Percentiles rank a stretch among this genome's conserved stretches.
phyloP scores from a whole-genome alignment of 2,113 vertebrate species.

The Brachyhypopomus gauderio region DNA sequence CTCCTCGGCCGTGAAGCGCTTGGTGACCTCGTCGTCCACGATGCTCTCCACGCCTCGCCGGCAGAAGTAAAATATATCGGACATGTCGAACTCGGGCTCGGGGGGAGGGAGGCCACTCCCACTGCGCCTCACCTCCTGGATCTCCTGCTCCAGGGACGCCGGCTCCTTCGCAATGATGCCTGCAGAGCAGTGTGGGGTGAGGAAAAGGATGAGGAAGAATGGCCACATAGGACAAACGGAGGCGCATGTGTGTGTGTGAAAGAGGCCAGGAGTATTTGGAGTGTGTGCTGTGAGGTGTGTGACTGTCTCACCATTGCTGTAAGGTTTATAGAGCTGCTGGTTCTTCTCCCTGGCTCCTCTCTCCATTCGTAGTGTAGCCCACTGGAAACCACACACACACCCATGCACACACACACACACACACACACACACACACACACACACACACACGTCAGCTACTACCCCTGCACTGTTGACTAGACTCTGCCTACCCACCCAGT shows the following conservation, averaged over 20 bases:
- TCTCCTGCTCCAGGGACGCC: conserved; percentile 84
- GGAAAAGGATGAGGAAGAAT: neutral
- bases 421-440: neutral
- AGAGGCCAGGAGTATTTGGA: neutral
- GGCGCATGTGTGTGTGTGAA: no score
- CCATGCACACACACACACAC: neutral
- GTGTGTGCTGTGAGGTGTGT: conserved; percentile 15
- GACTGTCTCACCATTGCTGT: conserved; percentile 78
- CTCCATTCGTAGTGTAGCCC: conserved; percentile 86
- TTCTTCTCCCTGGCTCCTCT: conserved; percentile 87
- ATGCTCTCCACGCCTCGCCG: conserved; percentile 90
- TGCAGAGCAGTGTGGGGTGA: conserved; percentile 40
- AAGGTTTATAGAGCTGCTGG: conserved; percentile 82
- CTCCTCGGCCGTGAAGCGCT: conserved; percentile 88
- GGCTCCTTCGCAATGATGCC: conserved; percentile 88
- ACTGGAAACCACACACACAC: conserved; percentile 66
- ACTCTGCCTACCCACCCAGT: no score
- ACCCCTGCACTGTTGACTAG: no score
- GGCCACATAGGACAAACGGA: no score
- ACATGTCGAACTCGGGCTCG: conserved; percentile 82
- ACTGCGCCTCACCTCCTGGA: conserved; percentile 81
- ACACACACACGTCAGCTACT: no score
- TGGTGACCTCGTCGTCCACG: conserved; percentile 94
- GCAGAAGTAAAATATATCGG: conserved; percentile 90
- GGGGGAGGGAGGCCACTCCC: conserved; percentile 62